Conservation (phyloP, 1,140 invertebrate species). For the Drosophila azteca region DNA sequence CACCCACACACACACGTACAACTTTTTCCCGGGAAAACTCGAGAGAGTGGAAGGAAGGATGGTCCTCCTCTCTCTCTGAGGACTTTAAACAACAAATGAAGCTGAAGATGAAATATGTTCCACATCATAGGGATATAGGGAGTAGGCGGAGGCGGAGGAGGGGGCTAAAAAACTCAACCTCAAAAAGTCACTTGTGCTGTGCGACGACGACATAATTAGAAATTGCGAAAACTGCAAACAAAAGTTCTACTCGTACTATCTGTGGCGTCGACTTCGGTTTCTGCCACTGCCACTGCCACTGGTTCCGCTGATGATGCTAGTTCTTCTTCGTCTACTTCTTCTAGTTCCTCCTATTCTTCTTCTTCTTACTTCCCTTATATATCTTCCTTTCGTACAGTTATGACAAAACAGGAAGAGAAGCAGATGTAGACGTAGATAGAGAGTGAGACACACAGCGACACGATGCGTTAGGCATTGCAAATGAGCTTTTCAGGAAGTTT, state of each 20-base stretch:
- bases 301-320: too few relatives aligned
- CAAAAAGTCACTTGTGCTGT: conserved; percentile 50
- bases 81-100: conserved; percentile 31
- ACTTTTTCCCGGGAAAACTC: conserved; percentile 9
- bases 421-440: conserved; percentile 1
- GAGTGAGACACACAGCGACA: background rate
- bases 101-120: conserved; percentile 27
- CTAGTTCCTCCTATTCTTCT: too few relatives aligned
- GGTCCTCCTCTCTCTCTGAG: background rate
- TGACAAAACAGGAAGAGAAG: conserved; percentile 1
- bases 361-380: too few relatives aligned
- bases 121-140: background rate
- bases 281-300: too few relatives aligned
- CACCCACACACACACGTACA: conserved; percentile 4
- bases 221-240: conserved; percentile 58
- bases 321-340: conserved; percentile 16
- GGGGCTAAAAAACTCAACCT: conserved; percentile 26
- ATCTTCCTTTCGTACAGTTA: conserved; percentile 9
- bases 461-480: conserved; percentile 56
- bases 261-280: too few relatives aligned
- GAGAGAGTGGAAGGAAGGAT: conserved; percentile 1
- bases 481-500: conserved; percentile 40
- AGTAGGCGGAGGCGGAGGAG: background rate
- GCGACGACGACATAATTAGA: conserved; percentile 56
- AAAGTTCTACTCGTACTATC: conserved; percentile 9